Evolutionary conservation across 1,140 invertebrate genomes (phyloP), one percentile per base, ranked within the genome.

Genomic region (Ridgeia piscesae): DNA sequence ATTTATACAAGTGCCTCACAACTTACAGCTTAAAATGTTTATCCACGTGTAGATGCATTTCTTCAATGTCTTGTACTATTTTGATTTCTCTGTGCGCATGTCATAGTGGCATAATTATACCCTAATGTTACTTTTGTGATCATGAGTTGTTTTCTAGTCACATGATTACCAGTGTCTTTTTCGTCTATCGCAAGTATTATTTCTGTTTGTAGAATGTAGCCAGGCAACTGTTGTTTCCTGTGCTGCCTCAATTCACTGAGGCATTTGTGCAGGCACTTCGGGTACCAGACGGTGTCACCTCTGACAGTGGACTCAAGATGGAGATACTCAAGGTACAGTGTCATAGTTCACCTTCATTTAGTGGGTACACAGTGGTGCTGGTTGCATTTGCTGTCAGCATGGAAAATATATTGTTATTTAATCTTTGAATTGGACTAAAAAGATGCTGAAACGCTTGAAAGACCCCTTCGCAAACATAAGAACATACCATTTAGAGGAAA

Each of bases 171-270:
- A 77, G 2, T 89, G 31, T 92, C 33, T 91, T 27, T 91, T 27
- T 91, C 27, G 48, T 91, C 2, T 91, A 35, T 42, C 6, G 34
- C 48, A 34, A 91, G 33, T 1, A 21, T 93, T 42, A 34, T 92
- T 77, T 92, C 92, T 88, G 42, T 92, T 92, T 94, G 48, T 94
- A 96, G 95, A 95, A 94, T 91, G 93, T 97, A 92, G 96, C 96
- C 11, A 97, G 97, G 92, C 96, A 96, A 92, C 95, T 97, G 94
- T 95, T 98, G 92, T 97, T 97, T 94, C 97, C 97, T 35, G 96
- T 97, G 27, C 95, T 98, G 90, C 97, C 97, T 0, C 97, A 97
- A 94, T 98, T 98, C 94, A 97, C 97, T 94, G 97, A 97, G 94
- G 97, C 97, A 92, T 97, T 98, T 92, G 96, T 98, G 31, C 95